These are phyloP conservation scores for Pachliopta kotzebuea DNA, from an alignment of 2,888 invertebrate genomes.

Conservation along the genomic window DNA sequence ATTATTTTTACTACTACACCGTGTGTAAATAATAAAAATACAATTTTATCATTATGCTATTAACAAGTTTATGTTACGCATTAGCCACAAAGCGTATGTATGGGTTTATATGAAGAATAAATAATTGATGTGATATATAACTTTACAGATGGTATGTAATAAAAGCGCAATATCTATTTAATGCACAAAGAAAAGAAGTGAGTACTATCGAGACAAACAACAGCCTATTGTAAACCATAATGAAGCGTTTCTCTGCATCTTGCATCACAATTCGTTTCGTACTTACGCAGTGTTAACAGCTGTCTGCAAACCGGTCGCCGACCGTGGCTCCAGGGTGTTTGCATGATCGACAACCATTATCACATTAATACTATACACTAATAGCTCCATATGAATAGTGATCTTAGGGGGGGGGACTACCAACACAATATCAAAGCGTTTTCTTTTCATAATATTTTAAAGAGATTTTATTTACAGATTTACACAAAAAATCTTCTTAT, in stretches of 20 bases:
- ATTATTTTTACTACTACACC: too few relatives aligned
- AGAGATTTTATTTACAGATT: not conserved
- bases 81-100: conserved; percentile 28
- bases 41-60: conserved; percentile 6
- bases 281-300: conserved; percentile 68
- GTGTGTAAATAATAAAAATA: not conserved
- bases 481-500: not conserved
- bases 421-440: conserved; percentile 40
- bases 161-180: conserved; percentile 62
- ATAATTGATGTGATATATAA: conserved; percentile 24
- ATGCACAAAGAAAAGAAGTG: conserved; percentile 70
- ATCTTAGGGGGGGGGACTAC: conserved; percentile 50
- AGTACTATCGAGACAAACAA: conserved; percentile 65
- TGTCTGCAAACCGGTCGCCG: conserved; percentile 67
- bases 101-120: conserved; percentile 24
- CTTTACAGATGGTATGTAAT: conserved; percentile 45
- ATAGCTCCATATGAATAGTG: conserved; percentile 58
- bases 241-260: conserved; percentile 57
- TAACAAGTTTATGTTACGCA: conserved; percentile 4
- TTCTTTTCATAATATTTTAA: not conserved
- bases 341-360: conserved; percentile 80
- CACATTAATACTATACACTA: conserved; percentile 75
- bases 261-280: conserved; percentile 67
- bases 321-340: conserved; percentile 67
- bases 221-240: conserved; percentile 64